Evolutionary conservation across 2,113 vertebrate species (phyloP).

Genomic region (Psittacula cyanocephala): DNA sequence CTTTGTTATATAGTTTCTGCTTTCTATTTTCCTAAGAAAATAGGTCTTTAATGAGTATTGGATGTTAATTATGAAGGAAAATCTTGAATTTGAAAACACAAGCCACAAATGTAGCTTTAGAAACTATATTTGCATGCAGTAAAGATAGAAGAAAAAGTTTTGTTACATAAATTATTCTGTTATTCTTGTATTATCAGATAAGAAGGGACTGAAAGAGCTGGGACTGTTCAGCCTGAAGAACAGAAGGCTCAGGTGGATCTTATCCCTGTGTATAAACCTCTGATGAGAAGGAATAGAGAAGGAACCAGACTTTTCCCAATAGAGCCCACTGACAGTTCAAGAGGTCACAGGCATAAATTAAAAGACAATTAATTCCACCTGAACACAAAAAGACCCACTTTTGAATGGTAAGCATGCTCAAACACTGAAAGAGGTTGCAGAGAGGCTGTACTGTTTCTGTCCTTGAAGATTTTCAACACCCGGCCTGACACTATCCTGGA

Average conservation of each 20-base stretch:
- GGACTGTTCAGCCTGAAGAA: not conserved
- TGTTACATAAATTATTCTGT: not conserved
- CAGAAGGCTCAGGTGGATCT: not conserved
- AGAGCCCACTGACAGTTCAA: not conserved
- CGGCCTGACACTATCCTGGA: rapidly evolving
- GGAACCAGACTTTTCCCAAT: not conserved
- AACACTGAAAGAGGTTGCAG: not conserved
- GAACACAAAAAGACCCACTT: not conserved
- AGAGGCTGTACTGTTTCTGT: not conserved
- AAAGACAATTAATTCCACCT: not conserved
- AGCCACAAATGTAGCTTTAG: not conserved
- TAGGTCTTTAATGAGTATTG: not conserved
- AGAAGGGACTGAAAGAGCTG: not conserved
- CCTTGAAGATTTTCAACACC: not conserved
- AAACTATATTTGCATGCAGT: not conserved
- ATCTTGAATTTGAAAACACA: not conserved
- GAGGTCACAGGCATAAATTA: not conserved
- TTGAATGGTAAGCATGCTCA: not conserved
- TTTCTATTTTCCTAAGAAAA: not conserved
- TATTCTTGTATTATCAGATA: not conserved
- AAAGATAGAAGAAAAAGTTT: not conserved
- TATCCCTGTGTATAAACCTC: not conserved
- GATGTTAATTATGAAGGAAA: not conserved
- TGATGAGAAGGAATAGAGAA: not conserved
- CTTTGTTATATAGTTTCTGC: not conserved